A percentile compares a stretch with the other conserved stretches of the same genome.
Evolutionary conservation across 1,140 invertebrate species (phyloP).

Genomic region (Pogonus chalceus): DNA sequence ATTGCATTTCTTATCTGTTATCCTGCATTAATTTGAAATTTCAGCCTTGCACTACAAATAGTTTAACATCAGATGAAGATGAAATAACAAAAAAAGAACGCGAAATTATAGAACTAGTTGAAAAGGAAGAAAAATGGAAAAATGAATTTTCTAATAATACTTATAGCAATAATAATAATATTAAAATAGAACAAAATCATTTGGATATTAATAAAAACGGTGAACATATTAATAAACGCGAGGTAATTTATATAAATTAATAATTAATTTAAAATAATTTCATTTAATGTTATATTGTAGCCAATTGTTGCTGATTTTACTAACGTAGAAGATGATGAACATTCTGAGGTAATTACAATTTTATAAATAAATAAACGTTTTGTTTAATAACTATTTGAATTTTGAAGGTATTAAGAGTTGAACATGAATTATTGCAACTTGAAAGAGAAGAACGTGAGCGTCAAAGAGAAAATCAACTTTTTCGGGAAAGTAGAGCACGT

Average conservation of each 20-base stretch:
- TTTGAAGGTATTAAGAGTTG: slow-evolving; percentile 62
- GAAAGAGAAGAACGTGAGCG: slow-evolving; percentile 68
- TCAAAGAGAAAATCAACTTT: slow-evolving; percentile 56
- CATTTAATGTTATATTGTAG: slow-evolving; percentile 8
- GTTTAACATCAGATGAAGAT: slow-evolving; percentile 51
- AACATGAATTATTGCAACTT: slow-evolving; percentile 61
- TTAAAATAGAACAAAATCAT: slow-evolving; percentile 12
- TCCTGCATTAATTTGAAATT: neutral
- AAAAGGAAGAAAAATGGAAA: slow-evolving; percentile 49
- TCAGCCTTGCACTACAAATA: slow-evolving; percentile 21
- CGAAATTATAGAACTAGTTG: slow-evolving; percentile 60
- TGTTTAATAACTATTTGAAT: neutral
- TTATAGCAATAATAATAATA: neutral
- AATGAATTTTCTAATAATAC: slow-evolving; percentile 14
- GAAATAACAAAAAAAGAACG: slow-evolving; percentile 59
- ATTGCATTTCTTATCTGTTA: neutral
- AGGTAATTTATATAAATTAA: neutral
- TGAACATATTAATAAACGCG: neutral
- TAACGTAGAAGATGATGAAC: slow-evolving; percentile 20
- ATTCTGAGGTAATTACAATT: slow-evolving; percentile 20
- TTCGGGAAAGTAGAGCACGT: slow-evolving; percentile 47
- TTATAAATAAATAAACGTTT: neutral
- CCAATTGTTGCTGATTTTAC: neutral
- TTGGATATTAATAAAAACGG: neutral
- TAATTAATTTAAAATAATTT: neutral